phyloP scores from a whole-genome alignment of 2,888 invertebrate species.

The Metellina segmentata region DNA sequence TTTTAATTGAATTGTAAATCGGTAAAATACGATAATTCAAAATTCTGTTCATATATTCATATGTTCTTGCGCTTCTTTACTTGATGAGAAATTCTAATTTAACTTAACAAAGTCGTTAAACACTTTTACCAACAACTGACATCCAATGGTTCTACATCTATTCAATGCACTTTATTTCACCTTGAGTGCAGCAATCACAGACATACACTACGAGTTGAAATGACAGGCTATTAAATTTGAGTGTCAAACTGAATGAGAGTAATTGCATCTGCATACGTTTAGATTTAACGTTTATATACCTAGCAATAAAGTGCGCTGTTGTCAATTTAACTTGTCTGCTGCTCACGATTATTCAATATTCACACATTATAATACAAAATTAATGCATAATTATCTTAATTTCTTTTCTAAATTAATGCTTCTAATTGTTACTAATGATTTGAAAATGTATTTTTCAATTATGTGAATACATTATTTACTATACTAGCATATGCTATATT shows the following conservation, averaged over 20 bases:
- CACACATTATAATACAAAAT: background rate
- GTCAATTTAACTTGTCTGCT: background rate
- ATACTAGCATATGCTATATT: too few relatives aligned
- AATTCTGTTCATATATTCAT: too few relatives aligned
- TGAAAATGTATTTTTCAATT: too few relatives aligned
- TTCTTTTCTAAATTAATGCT: too few relatives aligned
- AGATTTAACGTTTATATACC: background rate
- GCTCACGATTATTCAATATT: background rate
- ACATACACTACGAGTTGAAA: background rate
- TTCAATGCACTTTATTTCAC: background rate
- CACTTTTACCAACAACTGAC: background rate
- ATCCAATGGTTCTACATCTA: background rate
- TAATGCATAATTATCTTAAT: too few relatives aligned
- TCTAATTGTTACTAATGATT: too few relatives aligned
- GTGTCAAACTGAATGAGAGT: slow-evolving; percentile 2
- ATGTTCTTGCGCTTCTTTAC: too few relatives aligned
- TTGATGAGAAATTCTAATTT: too few relatives aligned
- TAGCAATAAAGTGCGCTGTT: background rate
- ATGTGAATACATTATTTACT: too few relatives aligned
- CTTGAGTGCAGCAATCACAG: background rate
- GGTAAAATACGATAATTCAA: too few relatives aligned
- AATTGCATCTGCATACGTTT: slow-evolving; percentile 20
- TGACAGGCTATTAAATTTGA: background rate
- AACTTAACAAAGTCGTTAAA: background rate
- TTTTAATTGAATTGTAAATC: too few relatives aligned